Percentiles rank a stretch among this genome's conserved stretches.
phyloP scores from a whole-genome alignment of 2,888 invertebrate species.

The Odontocolon sp. region DNA sequence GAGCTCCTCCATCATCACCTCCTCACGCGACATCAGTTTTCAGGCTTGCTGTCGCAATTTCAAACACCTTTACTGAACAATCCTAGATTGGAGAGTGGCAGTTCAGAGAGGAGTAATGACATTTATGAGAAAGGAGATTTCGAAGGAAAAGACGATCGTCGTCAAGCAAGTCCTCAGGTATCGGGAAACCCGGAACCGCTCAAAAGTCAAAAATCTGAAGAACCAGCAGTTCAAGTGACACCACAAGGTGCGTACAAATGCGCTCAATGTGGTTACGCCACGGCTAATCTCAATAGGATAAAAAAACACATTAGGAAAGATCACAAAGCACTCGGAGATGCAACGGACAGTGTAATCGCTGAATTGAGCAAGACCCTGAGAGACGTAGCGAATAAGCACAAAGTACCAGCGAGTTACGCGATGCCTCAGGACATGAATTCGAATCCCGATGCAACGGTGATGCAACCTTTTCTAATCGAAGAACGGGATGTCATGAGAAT shows the following conservation, averaged over 20 bases:
- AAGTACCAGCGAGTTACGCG: constrained; percentile 85
- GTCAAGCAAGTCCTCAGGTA: constrained; percentile 74
- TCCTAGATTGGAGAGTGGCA: constrained; percentile 56
- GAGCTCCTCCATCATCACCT: constrained; percentile 85
- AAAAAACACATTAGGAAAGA: constrained; percentile 82
- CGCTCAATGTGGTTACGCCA: constrained; percentile 77
- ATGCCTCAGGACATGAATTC: constrained; percentile 82
- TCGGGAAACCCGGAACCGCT: constrained; percentile 77
- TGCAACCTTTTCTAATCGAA: constrained; percentile 96
- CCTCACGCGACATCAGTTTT: constrained; percentile 84
- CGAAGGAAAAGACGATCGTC: constrained; percentile 79
- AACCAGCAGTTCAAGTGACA: constrained; percentile 81
- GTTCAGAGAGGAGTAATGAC: constrained; percentile 67
- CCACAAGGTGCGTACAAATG: constrained; percentile 78
- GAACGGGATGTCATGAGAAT: constrained; percentile 81
- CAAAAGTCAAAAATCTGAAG: constrained; percentile 81
- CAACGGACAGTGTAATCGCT: constrained; percentile 79
- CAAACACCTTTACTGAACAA: constrained; percentile 68
- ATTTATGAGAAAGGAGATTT: constrained; percentile 69
- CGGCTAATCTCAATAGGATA: constrained; percentile 77
- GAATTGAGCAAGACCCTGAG: constrained; percentile 82
- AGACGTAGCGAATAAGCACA: constrained; percentile 82
- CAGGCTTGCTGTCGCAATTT: constrained; percentile 74
- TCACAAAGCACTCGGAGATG: constrained; percentile 78
- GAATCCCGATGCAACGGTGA: constrained; percentile 85